Evolutionary conservation across 2,888 invertebrate species (phyloP).

Genomic region (Drosophila kanekoi): DNA sequence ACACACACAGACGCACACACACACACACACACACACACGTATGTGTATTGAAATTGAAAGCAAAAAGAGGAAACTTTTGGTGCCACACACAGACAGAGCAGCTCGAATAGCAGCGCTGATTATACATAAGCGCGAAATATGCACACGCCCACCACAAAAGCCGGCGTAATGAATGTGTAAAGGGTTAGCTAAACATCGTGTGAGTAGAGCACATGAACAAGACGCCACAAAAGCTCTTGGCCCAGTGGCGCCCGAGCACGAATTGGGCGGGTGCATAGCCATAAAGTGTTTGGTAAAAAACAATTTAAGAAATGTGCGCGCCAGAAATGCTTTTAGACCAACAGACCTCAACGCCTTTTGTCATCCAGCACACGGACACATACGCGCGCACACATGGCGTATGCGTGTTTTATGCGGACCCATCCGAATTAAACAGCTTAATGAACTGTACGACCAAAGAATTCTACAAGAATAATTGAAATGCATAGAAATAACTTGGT

Average conservation of each 20-base stretch:
- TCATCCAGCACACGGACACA: constrained; percentile 15
- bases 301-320: constrained; percentile 68
- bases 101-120: constrained; percentile 68
- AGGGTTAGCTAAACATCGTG: constrained; percentile 56
- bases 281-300: constrained; percentile 62
- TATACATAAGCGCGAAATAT: constrained; percentile 68
- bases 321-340: constrained; percentile 55
- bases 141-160: constrained; percentile 46
- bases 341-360: constrained; percentile 24
- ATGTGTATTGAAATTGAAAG: constrained; percentile 13
- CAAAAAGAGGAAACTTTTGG: constrained; percentile 17
- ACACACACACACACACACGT: background rate
- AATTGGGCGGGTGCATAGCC: constrained; percentile 18
- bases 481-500: constrained; percentile 69
- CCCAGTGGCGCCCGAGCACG: constrained; percentile 2
- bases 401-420: constrained; percentile 35
- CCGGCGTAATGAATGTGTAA: constrained; percentile 74
- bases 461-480: constrained; percentile 53
- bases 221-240: constrained; percentile 33
- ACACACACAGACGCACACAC: constrained; percentile 10
- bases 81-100: constrained; percentile 19
- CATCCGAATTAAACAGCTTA: constrained; percentile 50
- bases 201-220: constrained; percentile 27
- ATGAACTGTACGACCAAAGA: constrained; percentile 40
- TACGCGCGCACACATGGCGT: constrained; percentile 36